These are phyloP conservation scores for Petroica traversi DNA, from an alignment of 2,113 vertebrate species.

Conservation along the genomic window DNA sequence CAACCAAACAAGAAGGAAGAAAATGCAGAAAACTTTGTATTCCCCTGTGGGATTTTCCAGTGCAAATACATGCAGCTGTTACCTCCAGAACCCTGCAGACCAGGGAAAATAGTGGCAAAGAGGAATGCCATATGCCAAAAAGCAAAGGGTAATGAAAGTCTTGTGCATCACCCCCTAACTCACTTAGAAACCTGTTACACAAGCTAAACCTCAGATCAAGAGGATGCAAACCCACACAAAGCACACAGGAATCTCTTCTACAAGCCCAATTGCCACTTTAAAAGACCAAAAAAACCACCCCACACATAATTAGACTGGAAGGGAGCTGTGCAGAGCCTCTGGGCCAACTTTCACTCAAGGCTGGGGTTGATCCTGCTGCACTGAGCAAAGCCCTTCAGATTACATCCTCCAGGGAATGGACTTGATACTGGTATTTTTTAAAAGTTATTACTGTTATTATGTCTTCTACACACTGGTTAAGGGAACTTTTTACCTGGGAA, in stretches of 20 bases:
- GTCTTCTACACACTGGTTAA: not conserved
- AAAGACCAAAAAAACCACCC: fast-evolving
- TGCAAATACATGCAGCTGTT: not conserved
- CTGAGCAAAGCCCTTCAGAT: not conserved
- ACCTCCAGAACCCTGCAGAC: not conserved
- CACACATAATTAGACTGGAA: not conserved
- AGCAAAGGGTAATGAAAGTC: not conserved
- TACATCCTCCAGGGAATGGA: not conserved
- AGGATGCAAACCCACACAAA: not conserved
- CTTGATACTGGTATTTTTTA: no score
- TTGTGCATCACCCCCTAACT: not conserved
- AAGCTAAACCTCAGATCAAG: not conserved
- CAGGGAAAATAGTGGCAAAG: not conserved
- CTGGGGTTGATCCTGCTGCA: not conserved
- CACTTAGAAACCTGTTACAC: not conserved
- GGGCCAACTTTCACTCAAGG: not conserved
- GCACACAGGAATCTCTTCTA: not conserved
- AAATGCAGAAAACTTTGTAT: not conserved
- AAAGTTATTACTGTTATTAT: not conserved
- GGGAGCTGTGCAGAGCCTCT: not conserved
- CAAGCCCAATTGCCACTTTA: not conserved
- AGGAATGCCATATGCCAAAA: not conserved
- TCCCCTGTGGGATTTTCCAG: not conserved
- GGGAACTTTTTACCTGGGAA: not conserved
- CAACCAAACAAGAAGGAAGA: not conserved